Base-by-base conservation (phyloP, 2,797 vertebrate genomes). In the Poeciliopsis presidionis region DNA sequence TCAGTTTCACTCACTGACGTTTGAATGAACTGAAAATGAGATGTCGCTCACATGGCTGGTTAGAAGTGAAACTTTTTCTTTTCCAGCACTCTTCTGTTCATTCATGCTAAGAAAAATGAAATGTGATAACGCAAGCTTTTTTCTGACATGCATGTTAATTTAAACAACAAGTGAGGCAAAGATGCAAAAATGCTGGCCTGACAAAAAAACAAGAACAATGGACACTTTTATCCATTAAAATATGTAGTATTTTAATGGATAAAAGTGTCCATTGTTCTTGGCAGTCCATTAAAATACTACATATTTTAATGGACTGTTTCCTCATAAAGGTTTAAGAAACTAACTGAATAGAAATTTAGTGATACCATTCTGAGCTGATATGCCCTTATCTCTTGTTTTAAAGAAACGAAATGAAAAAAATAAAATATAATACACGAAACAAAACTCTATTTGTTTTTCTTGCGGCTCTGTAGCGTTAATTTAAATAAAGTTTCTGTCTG, bases 401-500 rank as follows among this genome's bases (percentile, higher is more conserved):
- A 9, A 51, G 22, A 53, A 53, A 73, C 49, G 11, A 85, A 76
- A 30, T 74, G 7, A 49, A 51, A 83, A 25, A 12, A 63, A 55
- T 2, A 46, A 45, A 25, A 70, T 1, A 1, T 25, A 65, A 41
- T 12, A 46, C 25, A 70, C 7, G 1, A n/a, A 25, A 86, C 76
- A 90, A 83, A 70, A 75, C 59, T 8, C 72, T 70, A 39, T 65
- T 72, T 91, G 78, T 90, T 4, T 12, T 80, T 87, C 89, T 87
- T 89, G 80, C 90, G 91, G 91, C 85, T 1, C 4, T 51, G 76
- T 63, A 74, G 51, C 43, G 74, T 75, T 75, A 28, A 73, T 25
- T 90, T 79, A 74, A 59, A 57, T 73, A 22, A 20, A 45, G 13
- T n/a, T 79, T 86, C 74, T 81, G 36, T 55, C 59, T 11, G 53